phyloP scores from a whole-genome alignment of 1,140 invertebrate species.

The Triops cancriformis region DNA sequence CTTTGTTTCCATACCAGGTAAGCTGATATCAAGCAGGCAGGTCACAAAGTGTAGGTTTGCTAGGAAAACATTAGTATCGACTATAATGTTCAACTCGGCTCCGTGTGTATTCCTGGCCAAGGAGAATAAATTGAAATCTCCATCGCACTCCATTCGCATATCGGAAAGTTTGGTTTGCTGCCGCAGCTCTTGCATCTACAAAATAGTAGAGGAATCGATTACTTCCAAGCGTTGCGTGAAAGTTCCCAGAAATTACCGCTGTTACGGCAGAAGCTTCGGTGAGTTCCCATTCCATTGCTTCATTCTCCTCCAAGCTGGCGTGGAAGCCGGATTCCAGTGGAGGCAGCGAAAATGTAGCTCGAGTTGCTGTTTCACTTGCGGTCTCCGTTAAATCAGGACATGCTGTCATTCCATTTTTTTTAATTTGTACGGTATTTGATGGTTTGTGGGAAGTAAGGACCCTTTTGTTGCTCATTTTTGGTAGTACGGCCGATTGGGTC shows the following conservation, averaged over 20 bases:
- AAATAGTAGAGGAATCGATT: neutral
- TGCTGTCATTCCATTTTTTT: too few species aligned
- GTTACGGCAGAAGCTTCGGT: conserved; percentile 8
- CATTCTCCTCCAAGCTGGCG: neutral
- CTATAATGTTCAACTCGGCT: conserved; percentile 2
- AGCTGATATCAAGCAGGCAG: neutral
- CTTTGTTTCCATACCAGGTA: neutral
- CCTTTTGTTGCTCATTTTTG: too few species aligned
- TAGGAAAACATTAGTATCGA: conserved; percentile 26
- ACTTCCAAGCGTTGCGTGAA: neutral
- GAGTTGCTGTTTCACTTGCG: neutral
- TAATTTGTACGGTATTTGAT: too few species aligned
- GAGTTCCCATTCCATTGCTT: conserved; percentile 24
- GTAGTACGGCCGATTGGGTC: too few species aligned
- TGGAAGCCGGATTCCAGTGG: neutral
- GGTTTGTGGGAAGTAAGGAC: too few species aligned
- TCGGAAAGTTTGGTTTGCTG: neutral
- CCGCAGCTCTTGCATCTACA: conserved; percentile 15
- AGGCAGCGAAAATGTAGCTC: neutral
- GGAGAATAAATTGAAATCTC: neutral
- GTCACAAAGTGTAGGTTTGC: conserved; percentile 15
- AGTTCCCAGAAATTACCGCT: neutral
- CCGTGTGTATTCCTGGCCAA: neutral
- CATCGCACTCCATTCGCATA: neutral
- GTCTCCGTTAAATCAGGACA: too few species aligned